These are phyloP conservation scores for Oscheius myriophilus DNA, from an alignment of 2,888 invertebrate species.

Conservation along the genomic window DNA sequence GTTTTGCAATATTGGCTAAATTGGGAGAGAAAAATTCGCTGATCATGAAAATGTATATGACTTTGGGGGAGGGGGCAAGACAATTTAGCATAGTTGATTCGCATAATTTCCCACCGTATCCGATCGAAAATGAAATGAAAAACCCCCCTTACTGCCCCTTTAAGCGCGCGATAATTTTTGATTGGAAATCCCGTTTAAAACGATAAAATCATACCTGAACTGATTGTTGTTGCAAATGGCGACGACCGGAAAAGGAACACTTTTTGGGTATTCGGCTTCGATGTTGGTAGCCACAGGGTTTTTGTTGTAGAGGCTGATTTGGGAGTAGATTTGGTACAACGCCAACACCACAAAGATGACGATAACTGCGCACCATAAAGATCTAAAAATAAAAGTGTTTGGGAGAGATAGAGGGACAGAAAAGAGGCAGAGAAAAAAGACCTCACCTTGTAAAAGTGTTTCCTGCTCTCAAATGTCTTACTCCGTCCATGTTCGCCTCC, in stretches of 20 bases:
- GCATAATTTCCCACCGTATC: no score
- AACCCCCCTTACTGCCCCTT: no score
- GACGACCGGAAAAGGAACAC: constrained; percentile 65
- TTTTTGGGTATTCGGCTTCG: constrained; percentile 66
- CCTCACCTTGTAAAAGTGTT: constrained; percentile 50
- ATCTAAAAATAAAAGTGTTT: constrained; percentile 21
- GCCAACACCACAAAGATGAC: constrained; percentile 60
- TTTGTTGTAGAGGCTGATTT: constrained; percentile 48
- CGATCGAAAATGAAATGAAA: no score
- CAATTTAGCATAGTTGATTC: no score
- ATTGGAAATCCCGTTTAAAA: no score
- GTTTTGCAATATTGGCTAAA: no score
- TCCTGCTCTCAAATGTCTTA: constrained; percentile 59
- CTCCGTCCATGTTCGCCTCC: constrained; percentile 68
- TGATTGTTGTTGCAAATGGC: constrained; percentile 70
- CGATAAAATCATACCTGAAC: no score
- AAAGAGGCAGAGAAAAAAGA: not conserved
- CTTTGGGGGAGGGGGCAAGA: no score
- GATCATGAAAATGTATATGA: no score
- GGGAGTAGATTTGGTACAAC: constrained; percentile 60
- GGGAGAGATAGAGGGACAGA: constrained; percentile 11
- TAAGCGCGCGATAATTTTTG: no score
- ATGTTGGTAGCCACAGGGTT: constrained; percentile 66
- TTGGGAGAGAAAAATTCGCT: no score
- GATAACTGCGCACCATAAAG: constrained; percentile 59